A percentile compares a stretch with the other conserved stretches of the same genome.
These are phyloP conservation scores for Melinaea marsaeus DNA, from an alignment of 2,888 invertebrate species.

Conservation along the genomic window DNA sequence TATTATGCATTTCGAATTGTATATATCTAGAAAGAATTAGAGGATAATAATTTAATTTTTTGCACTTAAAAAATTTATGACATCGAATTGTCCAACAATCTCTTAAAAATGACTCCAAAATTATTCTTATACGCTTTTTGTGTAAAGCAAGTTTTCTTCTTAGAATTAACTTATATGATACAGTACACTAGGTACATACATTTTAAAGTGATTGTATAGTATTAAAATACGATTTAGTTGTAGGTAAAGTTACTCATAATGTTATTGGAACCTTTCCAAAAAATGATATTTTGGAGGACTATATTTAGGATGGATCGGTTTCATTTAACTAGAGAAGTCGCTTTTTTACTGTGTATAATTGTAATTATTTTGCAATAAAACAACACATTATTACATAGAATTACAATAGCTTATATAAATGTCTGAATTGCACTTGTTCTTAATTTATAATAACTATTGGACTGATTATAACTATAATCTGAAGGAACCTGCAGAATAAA, in stretches of 20 bases:
- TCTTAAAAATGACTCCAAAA: not conserved
- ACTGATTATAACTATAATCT: slow-evolving; percentile 7
- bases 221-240: slow-evolving; percentile 19
- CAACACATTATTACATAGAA: too few species aligned
- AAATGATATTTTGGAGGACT: too few species aligned
- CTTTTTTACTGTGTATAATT: too few species aligned
- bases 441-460: not conserved
- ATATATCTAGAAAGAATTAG: too few species aligned
- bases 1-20: too few species aligned
- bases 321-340: too few species aligned
- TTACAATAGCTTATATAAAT: too few species aligned
- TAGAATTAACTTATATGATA: not conserved
- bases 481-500: not conserved
- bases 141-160: not conserved
- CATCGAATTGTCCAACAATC: not conserved
- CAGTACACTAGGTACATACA: slow-evolving; percentile 8
- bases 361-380: too few species aligned
- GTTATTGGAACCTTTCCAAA: not conserved
- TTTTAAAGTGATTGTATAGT: slow-evolving; percentile 17
- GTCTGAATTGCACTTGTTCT: too few species aligned
- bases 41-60: too few species aligned
- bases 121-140: not conserved
- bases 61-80: not conserved
- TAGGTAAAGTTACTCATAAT: slow-evolving; percentile 12
- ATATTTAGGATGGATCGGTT: too few species aligned